Conservation (phyloP, 2,113 vertebrate species). For the Hiodon alosoides region DNA sequence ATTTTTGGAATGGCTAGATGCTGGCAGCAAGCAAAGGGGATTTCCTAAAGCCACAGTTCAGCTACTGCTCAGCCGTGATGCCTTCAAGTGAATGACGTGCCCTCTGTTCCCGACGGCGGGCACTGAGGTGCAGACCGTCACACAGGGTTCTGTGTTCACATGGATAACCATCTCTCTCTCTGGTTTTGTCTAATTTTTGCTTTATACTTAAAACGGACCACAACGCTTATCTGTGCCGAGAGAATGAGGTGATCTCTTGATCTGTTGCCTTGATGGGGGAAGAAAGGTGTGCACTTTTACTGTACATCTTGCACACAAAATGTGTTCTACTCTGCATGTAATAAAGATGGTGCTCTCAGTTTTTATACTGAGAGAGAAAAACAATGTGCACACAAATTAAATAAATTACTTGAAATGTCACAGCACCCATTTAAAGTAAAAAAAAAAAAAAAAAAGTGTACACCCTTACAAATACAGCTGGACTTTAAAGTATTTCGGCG, state of each 20-base stretch:
- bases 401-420: background rate
- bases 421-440: background rate
- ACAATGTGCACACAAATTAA: conserved; percentile 21
- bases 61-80: too few species aligned
- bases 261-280: background rate
- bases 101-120: too few species aligned
- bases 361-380: conserved; percentile 22
- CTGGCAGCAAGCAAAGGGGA: background rate
- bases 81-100: too few species aligned
- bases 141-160: too few species aligned
- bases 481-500: background rate
- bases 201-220: too few species aligned
- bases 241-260: background rate
- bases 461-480: background rate
- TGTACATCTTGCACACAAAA: background rate
- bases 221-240: too few species aligned
- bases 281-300: background rate
- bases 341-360: background rate
- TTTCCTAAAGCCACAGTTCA: background rate
- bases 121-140: too few species aligned
- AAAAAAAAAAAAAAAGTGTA: background rate
- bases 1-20: background rate
- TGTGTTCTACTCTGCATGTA: background rate
- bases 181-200: too few species aligned
- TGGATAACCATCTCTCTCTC: too few species aligned